Evolutionary conservation across 2,797 vertebrate genomes (phyloP).

Genomic region (Tiaroga cobitis): DNA sequence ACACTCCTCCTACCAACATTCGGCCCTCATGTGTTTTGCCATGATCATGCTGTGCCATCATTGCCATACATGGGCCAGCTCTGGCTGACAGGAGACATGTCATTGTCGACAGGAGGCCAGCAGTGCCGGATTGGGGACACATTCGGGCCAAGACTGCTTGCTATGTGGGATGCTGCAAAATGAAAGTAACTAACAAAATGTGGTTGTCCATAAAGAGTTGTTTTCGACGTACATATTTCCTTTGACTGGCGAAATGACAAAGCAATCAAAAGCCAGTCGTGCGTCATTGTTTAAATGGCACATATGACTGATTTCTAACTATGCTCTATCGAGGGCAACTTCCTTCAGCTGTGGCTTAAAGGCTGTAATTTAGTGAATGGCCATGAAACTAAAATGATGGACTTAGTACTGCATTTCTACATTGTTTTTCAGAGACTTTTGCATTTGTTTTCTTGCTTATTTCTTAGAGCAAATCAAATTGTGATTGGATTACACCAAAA

Average conservation of each 20-base stretch:
- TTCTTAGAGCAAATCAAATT: background rate
- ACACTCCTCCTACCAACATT: no score
- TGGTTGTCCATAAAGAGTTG: constrained; percentile 4
- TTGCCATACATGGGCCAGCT: no score
- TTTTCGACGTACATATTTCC: constrained; percentile 24
- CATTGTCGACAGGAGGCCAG: no score
- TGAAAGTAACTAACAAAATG: background rate
- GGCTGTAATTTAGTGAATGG: constrained; percentile 76
- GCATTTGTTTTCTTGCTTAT: background rate
- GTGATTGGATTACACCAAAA: background rate
- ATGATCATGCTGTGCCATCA: no score
- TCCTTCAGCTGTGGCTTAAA: constrained; percentile 72
- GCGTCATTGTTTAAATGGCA: constrained; percentile 67
- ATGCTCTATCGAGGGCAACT: constrained; percentile 65
- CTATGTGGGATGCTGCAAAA: background rate
- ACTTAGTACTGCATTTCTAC: background rate
- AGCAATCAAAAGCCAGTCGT: constrained; percentile 62
- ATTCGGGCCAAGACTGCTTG: no score
- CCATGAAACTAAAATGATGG: constrained; percentile 71
- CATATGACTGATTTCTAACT: constrained; percentile 58
- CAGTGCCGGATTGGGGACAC: no score
- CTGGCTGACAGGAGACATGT: no score
- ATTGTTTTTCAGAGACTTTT: background rate
- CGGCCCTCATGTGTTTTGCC: no score
- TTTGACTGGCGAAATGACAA: constrained; percentile 41